These are phyloP conservation scores for Babyrousa celebensis DNA, from an alignment of 2,797 vertebrate species.

Conservation along the genomic window DNA sequence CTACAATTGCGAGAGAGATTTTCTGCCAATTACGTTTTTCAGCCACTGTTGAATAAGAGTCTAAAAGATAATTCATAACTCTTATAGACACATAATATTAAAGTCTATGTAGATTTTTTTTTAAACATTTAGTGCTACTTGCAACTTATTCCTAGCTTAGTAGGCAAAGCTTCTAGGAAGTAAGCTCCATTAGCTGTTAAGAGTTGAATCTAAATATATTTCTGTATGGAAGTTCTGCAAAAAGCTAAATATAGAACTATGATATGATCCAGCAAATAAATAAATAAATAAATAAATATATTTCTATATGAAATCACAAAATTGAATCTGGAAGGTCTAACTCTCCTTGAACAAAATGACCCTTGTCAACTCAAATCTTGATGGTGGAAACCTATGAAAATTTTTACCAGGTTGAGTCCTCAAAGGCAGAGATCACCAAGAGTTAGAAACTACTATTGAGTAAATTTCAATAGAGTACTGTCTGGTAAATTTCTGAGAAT, in stretches of 20 bases:
- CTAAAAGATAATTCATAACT: slow-evolving; percentile 31
- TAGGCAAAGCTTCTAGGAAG: not conserved
- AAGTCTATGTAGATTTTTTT: not conserved
- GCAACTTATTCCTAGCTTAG: not conserved
- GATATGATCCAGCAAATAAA: too few relatives aligned
- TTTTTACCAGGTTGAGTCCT: not conserved
- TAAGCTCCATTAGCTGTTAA: slow-evolving; percentile 9
- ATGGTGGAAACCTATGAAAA: not conserved
- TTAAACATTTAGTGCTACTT: slow-evolving; percentile 23
- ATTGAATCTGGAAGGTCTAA: not conserved
- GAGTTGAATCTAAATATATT: not conserved
- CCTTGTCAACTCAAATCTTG: slow-evolving; percentile 4
- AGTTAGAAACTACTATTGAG: not conserved
- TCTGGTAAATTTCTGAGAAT: slow-evolving; percentile 39
- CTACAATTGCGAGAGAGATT: not conserved
- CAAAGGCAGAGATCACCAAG: not conserved
- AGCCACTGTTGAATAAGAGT: not conserved
- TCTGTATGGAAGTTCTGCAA: not conserved
- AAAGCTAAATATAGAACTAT: too few relatives aligned
- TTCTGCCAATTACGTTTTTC: slow-evolving; percentile 1
- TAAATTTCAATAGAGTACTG: not conserved
- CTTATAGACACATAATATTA: not conserved
- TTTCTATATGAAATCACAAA: not conserved
- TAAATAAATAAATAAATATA: too few relatives aligned
- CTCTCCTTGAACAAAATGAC: not conserved